Conservation (phyloP, 2,113 vertebrate genomes). For the Chiloscyllium plagiosum region DNA sequence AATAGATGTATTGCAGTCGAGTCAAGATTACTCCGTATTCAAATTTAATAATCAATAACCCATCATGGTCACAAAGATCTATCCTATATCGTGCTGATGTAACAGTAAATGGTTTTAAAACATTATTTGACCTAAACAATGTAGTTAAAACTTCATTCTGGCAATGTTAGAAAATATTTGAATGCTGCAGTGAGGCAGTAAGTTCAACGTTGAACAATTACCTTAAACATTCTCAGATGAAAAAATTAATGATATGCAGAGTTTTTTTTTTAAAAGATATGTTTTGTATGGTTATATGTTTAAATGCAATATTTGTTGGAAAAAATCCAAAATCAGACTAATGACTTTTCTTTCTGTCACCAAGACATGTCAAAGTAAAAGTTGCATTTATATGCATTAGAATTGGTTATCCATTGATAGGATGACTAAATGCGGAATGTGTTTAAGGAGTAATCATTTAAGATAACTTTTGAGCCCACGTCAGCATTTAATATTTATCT, state of each 20-base stretch:
- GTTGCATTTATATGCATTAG: background rate
- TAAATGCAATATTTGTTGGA: conserved; percentile 18
- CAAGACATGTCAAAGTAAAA: background rate
- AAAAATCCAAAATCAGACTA: conserved; percentile 16
- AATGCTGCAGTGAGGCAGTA: background rate
- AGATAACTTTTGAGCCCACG: background rate
- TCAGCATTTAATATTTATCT: background rate
- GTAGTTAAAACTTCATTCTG: background rate
- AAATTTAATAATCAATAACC: background rate
- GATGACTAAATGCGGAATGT: background rate
- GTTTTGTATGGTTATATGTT: background rate
- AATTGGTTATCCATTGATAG: conserved; percentile 16
- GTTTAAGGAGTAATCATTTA: background rate
- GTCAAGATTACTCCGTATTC: background rate
- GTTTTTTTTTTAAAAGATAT: background rate
- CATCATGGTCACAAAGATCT: background rate
- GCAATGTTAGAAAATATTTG: background rate
- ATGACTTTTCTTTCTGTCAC: background rate
- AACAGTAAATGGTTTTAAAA: background rate
- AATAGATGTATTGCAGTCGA: background rate
- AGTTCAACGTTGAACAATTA: background rate
- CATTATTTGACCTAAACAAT: background rate
- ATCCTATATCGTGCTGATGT: background rate
- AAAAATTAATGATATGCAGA: background rate
- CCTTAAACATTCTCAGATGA: background rate